Percentiles rank a stretch among this genome's conserved stretches.
Conservation (phyloP, 37 sponge, comb jelly and placozoan genomes). For the Tethya wilhelma region DNA sequence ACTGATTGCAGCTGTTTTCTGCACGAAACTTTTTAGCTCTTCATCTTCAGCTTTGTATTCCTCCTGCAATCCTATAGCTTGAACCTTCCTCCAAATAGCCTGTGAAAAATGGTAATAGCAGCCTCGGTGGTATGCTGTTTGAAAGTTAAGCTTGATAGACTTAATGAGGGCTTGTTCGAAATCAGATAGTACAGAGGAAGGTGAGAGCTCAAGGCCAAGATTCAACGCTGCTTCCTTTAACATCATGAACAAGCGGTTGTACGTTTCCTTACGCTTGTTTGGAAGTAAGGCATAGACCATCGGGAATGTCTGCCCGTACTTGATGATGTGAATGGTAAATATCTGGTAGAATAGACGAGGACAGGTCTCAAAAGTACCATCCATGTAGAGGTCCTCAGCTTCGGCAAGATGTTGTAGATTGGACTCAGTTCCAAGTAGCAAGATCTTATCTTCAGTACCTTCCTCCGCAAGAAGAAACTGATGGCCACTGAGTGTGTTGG, state of each 20-base stretch:
- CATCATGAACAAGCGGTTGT: constrained; percentile 15
- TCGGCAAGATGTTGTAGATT: constrained; percentile 10
- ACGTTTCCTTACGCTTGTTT: constrained; percentile 1
- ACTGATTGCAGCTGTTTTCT: background rate
- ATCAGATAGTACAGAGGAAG: constrained; percentile 5
- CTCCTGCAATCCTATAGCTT: constrained; percentile 2
- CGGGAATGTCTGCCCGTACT: too few relatives aligned
- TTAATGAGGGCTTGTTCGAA: constrained; percentile 7
- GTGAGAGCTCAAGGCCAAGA: constrained; percentile 5
- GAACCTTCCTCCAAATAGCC: constrained; percentile 4
- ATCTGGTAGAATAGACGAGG: too few relatives aligned
- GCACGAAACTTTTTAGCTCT: background rate
- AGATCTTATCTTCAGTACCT: constrained; percentile 11
- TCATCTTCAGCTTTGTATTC: background rate
- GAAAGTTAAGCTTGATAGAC: background rate
- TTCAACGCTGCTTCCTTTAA: constrained; percentile 3
- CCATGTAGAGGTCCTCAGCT: constrained; percentile 7
- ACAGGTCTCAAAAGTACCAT: too few relatives aligned
- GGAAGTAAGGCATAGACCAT: constrained; percentile 1
- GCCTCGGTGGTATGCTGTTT: background rate
- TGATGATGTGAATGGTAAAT: too few relatives aligned
- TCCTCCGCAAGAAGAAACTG: constrained; percentile 2
- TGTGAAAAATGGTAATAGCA: constrained; percentile 11
- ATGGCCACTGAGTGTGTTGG: constrained; percentile 2
- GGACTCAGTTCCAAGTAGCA: constrained; percentile 5